Base-by-base conservation (phyloP, 2,797 vertebrate genomes). In the Lacerta viridis region DNA sequence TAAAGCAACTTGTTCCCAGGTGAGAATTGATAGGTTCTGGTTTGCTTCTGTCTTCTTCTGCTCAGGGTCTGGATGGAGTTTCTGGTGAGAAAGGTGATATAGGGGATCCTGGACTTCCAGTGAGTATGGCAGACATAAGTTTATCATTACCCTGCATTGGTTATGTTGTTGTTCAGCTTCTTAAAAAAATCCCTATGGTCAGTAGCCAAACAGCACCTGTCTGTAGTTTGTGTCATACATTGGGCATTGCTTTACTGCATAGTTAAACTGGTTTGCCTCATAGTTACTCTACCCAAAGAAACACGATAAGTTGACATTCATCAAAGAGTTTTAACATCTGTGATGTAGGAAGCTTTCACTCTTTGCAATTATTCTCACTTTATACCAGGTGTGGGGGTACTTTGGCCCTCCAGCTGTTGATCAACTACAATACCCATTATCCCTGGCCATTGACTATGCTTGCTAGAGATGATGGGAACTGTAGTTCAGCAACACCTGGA, bases 31-130 rank as follows among this genome's bases (percentile, higher is more conserved):
- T 50, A 61, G 55, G 25, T n/a, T 33, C 46, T 41, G 23, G 29
- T 75, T 66, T n/a, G 75, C 18, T 61, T n/a, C 77, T 55, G 5
- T 64, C n/a, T n/a, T 78, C 25, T 27, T 50, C 43, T 59, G 9
- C 1, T 0, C 92, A 99, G 98, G 98, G 98, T 71, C 50, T 95
- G 78, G 98, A 99, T 15, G 98, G 98, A 61, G 89, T 71, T 78
- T 89, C 96, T 2, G 98, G 98, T 81, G 95, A 97, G 33, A 99
- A 98, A 88, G 98, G 98, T 87, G 98, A 98, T 91, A 93, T 93
- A 7, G 98, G 98, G 90, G 98, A 99, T 29, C 66, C 96, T 27
- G 98, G 98, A 50, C 97, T 97, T 55, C 92, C 84, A 84, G 97
- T 97, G 91, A 96, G 97, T 95, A 50, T 72, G n/a, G 36, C 41